Conservation (phyloP, 1,140 invertebrate genomes). For the Drosophila busckii region DNA sequence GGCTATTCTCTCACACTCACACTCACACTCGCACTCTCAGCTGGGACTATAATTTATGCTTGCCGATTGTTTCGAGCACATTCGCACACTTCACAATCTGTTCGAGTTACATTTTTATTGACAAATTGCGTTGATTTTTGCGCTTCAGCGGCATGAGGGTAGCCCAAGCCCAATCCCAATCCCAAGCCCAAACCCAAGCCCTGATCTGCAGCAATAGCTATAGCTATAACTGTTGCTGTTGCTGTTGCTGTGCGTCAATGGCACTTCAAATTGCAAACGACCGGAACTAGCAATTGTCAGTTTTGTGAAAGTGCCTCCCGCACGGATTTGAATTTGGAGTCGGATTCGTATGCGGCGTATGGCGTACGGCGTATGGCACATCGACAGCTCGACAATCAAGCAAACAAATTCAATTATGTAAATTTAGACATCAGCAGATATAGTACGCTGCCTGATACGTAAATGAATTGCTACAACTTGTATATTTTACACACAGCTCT, state of each 20-base stretch:
- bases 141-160: constrained; percentile 53
- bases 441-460: constrained; percentile 1
- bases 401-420: constrained; percentile 79
- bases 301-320: constrained; percentile 66
- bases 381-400: constrained; percentile 74
- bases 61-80: constrained; percentile 72
- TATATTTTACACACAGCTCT: neutral
- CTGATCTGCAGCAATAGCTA: no score
- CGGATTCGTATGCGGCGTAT: neutral
- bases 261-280: constrained; percentile 76
- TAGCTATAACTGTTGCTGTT: no score
- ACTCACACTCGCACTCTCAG: neutral
- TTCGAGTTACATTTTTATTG: constrained; percentile 78
- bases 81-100: constrained; percentile 76
- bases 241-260: constrained; percentile 59
- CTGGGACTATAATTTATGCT: constrained; percentile 64
- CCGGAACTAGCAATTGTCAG: constrained; percentile 76
- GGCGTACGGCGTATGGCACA: constrained; percentile 15
- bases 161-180: neutral
- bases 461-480: neutral
- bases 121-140: constrained; percentile 78
- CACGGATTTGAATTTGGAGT: constrained; percentile 25
- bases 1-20: constrained; percentile 1
- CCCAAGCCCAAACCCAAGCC: no score
- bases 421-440: constrained; percentile 69